phyloP scores from a whole-genome alignment of 2,888 invertebrate genomes.

The Adelphocoris suturalis region DNA sequence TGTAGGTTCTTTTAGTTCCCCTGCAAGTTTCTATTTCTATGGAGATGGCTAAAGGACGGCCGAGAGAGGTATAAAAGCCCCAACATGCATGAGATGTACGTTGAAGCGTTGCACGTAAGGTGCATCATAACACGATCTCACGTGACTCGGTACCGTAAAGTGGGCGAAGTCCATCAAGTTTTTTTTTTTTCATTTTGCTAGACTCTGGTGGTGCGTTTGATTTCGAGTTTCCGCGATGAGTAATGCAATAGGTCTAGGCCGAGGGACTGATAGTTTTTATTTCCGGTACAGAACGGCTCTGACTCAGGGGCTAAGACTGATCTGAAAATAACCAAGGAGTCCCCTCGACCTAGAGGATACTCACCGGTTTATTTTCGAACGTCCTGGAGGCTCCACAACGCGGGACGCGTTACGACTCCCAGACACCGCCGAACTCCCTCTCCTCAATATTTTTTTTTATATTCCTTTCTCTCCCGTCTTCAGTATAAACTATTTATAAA shows the following conservation, averaged over 20 bases:
- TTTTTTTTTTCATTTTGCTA: not conserved
- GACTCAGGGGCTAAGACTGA: constrained; percentile 22
- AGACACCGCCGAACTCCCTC: not conserved
- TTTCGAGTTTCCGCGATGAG: not conserved
- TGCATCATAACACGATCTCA: not conserved
- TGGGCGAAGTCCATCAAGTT: not conserved
- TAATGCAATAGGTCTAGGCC: not conserved
- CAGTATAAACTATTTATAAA: constrained; percentile 2
- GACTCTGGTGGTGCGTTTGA: not conserved
- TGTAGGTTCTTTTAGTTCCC: not conserved
- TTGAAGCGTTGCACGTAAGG: constrained; percentile 3
- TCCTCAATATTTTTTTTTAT: not conserved
- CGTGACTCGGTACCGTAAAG: constrained; percentile 26
- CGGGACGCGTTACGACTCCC: constrained; percentile 42
- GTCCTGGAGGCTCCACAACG: constrained; percentile 56
- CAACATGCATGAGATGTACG: not conserved
- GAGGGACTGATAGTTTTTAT: constrained; percentile 1
- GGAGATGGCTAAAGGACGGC: not conserved
- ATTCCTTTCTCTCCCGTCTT: not conserved
- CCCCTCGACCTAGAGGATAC: constrained; percentile 54
- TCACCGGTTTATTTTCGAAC: constrained; percentile 18
- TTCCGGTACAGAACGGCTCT: constrained; percentile 22
- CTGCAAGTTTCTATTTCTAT: constrained; percentile 13
- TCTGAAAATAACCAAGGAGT: constrained; percentile 38
- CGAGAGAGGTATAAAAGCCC: not conserved